phyloP scores from a whole-genome alignment of 2,113 vertebrate genomes.

The Polypterus senegalus region DNA sequence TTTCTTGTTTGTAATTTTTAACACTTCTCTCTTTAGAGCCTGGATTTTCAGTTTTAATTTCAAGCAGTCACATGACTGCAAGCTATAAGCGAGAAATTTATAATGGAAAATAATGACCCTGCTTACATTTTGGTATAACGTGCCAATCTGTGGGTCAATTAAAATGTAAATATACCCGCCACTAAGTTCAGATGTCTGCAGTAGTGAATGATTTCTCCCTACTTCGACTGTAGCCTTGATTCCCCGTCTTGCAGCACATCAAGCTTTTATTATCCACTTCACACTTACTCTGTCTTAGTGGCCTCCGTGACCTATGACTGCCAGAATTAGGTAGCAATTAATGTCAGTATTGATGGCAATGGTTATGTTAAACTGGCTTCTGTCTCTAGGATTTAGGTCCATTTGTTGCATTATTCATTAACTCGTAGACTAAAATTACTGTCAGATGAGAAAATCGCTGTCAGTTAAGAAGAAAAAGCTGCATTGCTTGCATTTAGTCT shows the following conservation, averaged over 20 bases:
- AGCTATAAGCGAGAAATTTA: background rate
- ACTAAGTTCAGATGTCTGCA: constrained; percentile 19
- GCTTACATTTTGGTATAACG: constrained; percentile 15
- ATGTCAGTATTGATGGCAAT: constrained; percentile 37
- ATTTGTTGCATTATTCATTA: constrained; percentile 46
- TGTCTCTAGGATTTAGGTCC: constrained; percentile 36
- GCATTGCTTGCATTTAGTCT: background rate
- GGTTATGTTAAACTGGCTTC: constrained; percentile 45
- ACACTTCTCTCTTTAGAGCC: too few species aligned
- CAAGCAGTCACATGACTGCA: too few species aligned
- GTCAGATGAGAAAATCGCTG: constrained; percentile 38
- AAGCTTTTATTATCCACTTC: constrained; percentile 23
- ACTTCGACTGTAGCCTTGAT: background rate
- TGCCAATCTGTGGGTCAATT: constrained; percentile 22
- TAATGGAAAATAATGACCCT: constrained; percentile 5
- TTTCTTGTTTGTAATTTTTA: too few species aligned
- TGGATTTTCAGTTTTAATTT: too few species aligned
- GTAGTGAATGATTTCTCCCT: constrained; percentile 2
- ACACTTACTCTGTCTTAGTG: constrained; percentile 21
- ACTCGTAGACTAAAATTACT: constrained; percentile 34
- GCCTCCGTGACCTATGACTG: constrained; percentile 15
- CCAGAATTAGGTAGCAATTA: constrained; percentile 40
- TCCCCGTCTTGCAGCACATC: constrained; percentile 21
- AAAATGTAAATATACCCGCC: constrained; percentile 13
- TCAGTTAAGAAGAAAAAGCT: constrained; percentile 24